Evolutionary conservation across 2,797 vertebrate species (phyloP).

Genomic region (Lithobates sylvaticus): DNA sequence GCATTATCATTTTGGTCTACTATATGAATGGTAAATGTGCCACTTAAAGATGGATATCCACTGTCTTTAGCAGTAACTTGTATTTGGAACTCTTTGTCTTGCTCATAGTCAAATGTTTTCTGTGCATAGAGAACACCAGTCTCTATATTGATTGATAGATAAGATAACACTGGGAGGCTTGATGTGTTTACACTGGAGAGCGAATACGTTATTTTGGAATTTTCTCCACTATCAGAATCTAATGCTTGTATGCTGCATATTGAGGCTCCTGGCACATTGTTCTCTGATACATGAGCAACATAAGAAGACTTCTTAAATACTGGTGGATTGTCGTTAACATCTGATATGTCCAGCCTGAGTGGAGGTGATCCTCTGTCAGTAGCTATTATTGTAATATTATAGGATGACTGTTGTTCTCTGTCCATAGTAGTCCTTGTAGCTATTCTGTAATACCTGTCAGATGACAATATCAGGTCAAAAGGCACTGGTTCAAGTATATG

Average conservation of each 20-base stretch:
- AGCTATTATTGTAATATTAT: conserved; percentile 78
- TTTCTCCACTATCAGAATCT: conserved; percentile 74
- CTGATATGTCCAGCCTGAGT: conserved; percentile 54
- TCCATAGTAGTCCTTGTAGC: conserved; percentile 72
- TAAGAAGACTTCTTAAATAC: conserved; percentile 75
- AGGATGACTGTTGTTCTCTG: conserved; percentile 70
- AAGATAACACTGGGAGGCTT: conserved; percentile 72
- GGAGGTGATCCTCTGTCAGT: conserved; percentile 69
- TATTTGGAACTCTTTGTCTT: conserved; percentile 70
- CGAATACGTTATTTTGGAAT: conserved; percentile 76
- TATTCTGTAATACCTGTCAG: conserved; percentile 80
- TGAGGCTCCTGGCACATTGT: conserved; percentile 60
- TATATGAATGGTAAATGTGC: conserved; percentile 75
- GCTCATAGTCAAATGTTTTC: conserved; percentile 71
- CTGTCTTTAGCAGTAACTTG: conserved; percentile 65
- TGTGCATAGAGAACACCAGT: conserved; percentile 78
- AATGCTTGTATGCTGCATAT: conserved; percentile 75
- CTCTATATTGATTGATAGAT: conserved; percentile 74
- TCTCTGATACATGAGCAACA: conserved; percentile 70
- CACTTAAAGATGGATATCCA: conserved; percentile 65
- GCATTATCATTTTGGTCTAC: conserved; percentile 77
- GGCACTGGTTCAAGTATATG: conserved; percentile 71
- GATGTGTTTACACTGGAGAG: conserved; percentile 74
- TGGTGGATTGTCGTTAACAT: conserved; percentile 84
- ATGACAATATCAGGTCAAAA: conserved; percentile 76